Evolutionary conservation across 2,113 vertebrate species (phyloP).

Genomic region (Athene cunicularia): DNA sequence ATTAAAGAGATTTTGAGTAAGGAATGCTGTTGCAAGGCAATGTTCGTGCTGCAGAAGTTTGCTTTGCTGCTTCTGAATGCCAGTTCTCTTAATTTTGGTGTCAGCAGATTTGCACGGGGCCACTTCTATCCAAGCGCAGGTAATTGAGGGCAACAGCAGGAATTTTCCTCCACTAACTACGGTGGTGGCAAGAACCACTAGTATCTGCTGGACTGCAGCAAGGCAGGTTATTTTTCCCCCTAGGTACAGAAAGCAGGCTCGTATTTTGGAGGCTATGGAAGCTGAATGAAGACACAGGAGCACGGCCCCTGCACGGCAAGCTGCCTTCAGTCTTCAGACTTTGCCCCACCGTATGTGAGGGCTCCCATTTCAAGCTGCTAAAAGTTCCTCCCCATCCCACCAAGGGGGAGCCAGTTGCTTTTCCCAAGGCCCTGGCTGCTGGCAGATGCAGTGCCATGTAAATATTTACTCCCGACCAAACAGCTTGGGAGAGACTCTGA

Average conservation of each 20-base stretch:
- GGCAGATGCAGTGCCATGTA: background rate
- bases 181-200: rapidly evolving
- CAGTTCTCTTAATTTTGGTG: no score
- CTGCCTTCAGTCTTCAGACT: background rate
- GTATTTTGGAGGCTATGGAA: background rate
- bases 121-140: background rate
- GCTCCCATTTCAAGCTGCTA: background rate
- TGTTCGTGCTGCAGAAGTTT: rapidly evolving
- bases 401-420: background rate
- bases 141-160: background rate
- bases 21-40: background rate
- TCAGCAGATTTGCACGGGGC: rapidly evolving
- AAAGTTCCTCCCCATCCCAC: background rate
- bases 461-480: background rate
- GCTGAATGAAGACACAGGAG: background rate
- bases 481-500: background rate
- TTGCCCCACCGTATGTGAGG: rapidly evolving
- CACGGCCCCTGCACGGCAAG: background rate
- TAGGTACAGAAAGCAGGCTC: background rate
- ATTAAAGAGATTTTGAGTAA: background rate
- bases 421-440: background rate
- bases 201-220: background rate
- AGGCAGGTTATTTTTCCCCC: background rate
- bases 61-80: background rate
- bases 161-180: background rate